Conservation (phyloP, 2,113 vertebrate genomes). For the Dipodomys ordii region DNA sequence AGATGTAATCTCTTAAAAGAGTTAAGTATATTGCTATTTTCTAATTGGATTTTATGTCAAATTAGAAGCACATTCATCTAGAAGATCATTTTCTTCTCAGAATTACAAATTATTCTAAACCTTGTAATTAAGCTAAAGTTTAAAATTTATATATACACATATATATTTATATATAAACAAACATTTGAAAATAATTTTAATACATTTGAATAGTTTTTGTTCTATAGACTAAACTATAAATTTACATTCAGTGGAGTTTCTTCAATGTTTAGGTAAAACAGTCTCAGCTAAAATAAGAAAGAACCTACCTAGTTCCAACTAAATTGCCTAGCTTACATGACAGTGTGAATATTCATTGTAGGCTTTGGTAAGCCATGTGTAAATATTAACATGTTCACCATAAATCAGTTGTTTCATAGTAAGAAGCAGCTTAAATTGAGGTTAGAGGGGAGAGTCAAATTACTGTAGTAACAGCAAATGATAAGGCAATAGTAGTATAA, state of each 20-base stretch:
- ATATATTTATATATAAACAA: not conserved
- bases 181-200: slow-evolving; percentile 54
- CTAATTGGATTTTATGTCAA: slow-evolving; percentile 37
- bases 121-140: slow-evolving; percentile 51
- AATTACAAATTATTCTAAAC: slow-evolving; percentile 46
- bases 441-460: not conserved
- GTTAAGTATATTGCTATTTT: not conserved
- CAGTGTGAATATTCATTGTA: not conserved
- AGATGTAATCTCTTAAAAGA: not conserved
- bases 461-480: not conserved
- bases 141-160: not conserved
- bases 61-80: slow-evolving; percentile 37
- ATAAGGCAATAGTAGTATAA: not conserved
- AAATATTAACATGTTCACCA: not conserved
- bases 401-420: not conserved
- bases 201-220: slow-evolving; percentile 33
- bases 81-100: slow-evolving; percentile 54
- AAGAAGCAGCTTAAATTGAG: not conserved
- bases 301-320: not conserved
- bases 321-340: not conserved
- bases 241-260: slow-evolving; percentile 34
- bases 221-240: not conserved
- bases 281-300: not conserved
- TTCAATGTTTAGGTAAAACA: slow-evolving; percentile 16
- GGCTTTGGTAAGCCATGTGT: not conserved